Base-by-base conservation (phyloP, 1,140 invertebrate genomes). In the Chrysopa pallens region DNA sequence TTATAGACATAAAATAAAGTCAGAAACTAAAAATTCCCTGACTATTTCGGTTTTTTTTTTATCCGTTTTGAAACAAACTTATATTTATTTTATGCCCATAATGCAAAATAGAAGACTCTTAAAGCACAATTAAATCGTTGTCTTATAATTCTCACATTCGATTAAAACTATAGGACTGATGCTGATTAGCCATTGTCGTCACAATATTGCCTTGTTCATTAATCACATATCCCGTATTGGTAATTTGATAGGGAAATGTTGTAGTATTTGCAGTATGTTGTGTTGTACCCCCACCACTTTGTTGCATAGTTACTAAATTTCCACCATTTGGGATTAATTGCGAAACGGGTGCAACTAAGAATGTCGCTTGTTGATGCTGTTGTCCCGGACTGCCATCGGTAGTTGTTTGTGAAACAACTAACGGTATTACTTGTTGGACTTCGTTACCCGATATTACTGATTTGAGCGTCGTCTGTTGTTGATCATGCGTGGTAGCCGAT, bases 271-370 rank as follows among this genome's bases (percentile, higher is more conserved):
- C 39, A 27, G 50, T 46, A 46, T 58, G 56, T 44, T 50, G 53
- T 40, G 43, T 46, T 9, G 51, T 37, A 23, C 17, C 17, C 17
- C 17, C 17, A 23, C 17, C 17, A 23, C 17, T 23, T 45, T 58
- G 56, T 42, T 55, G 52, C 8, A 54, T 42, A 8, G 51, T 49
- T 38, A 53, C 50, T n/a, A 57, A 44, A 47, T 55, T 58, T 23
- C 51, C 50, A 29, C 51, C 50, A 48, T 55, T 58, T 17, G 54
- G 51, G 15, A 61, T 63, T 51, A 74, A 62, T 54, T 73, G 71
- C 23, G 69, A 68, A 12, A 75, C 69, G 2, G 72, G 72, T 6
- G 72, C 73, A 4, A 74, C 69, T 44, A 74, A 61, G 54, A 72
- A 74, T 0, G 70, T 63, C 49, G 70, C 68, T 48, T 67, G 70